phyloP scores from a whole-genome alignment of 1,140 invertebrate genomes.

The Himalopsyche phryganea region DNA sequence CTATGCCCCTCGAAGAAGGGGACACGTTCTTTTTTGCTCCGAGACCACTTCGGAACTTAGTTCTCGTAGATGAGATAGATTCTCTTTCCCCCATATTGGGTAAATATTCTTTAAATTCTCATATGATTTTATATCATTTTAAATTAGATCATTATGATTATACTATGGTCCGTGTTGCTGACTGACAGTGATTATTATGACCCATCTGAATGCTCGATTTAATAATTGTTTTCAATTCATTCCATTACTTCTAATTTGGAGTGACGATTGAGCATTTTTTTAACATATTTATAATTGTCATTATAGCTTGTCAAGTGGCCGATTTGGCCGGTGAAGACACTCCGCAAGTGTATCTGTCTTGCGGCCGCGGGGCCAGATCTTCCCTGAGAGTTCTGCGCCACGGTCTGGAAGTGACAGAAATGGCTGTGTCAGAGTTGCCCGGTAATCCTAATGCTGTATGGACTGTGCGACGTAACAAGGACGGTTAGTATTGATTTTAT shows the following conservation, averaged over 20 bases:
- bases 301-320: constrained; percentile 60
- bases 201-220: constrained; percentile 19
- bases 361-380: constrained; percentile 92
- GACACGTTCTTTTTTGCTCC: constrained; percentile 99
- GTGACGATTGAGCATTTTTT: too few species aligned
- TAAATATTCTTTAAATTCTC: constrained; percentile 43
- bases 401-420: constrained; percentile 97
- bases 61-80: constrained; percentile 97
- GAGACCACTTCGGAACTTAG: constrained; percentile 89
- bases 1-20: constrained; percentile 96
- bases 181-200: constrained; percentile 30
- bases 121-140: too few species aligned
- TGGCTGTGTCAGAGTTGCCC: constrained; percentile 98
- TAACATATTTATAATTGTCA: constrained; percentile 3
- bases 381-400: constrained; percentile 91
- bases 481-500: constrained; percentile 63
- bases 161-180: constrained; percentile 33
- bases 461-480: constrained; percentile 95
- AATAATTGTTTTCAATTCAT: too few species aligned
- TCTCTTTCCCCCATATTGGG: constrained; percentile 95
- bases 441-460: constrained; percentile 99
- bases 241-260: too few species aligned
- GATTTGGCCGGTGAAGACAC: constrained; percentile 96
- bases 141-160: constrained; percentile 24
- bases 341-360: constrained; percentile 94